Evolutionary conservation across 2,888 invertebrate genomes (phyloP), one percentile per base, ranked within the genome.

Genomic region (Catonia carolina): DNA sequence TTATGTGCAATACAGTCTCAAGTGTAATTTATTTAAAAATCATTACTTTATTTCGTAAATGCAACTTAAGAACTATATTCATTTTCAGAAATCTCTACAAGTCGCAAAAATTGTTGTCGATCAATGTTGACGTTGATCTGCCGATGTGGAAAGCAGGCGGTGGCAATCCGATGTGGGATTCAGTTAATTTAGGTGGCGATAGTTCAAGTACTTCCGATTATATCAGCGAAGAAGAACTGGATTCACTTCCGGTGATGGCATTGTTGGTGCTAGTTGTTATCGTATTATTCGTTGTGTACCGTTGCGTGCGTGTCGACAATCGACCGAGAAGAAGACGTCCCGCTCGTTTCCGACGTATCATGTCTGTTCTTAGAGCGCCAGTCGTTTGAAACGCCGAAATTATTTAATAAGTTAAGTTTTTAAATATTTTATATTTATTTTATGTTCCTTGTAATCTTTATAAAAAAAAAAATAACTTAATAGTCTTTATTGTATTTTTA

Each of bases 81-180:
- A 41, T 49, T 73, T 73, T 51, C 70, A 85, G 85, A 49, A 85
- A 87, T 65, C 77, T 89, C 31, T 84, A 86, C 69, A 86, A 87
- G 61, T 81, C 86, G 1, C 88, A 89, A 64, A 87, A 86, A 63
- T 69, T 86, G 10, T 76, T 89, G 47, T 84, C 84, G 2, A 76
- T 88, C 51, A 79, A 62, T 15, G 48, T 67, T 18, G 67, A 68
- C 15, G 60, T 63, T 18, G 66, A 66, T 51, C 58, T 66, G 37
- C 67, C 67, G 33, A 53, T 65, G 55, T 60, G 63, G 60, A n/a
- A 42, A 54, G 37, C 58, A 54, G 20, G 49, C 4, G 37, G 37
- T 5, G 14, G 37, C 4, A 12, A 3, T 12, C 4, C 6, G 37
- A 7, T 15, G 12, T 37, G 37, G 37, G 37, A 17, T n/a, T 22